These are phyloP conservation scores for Pangasius sanitwongsei DNA, from an alignment of 2,797 vertebrate genomes.

Conservation along the genomic window DNA sequence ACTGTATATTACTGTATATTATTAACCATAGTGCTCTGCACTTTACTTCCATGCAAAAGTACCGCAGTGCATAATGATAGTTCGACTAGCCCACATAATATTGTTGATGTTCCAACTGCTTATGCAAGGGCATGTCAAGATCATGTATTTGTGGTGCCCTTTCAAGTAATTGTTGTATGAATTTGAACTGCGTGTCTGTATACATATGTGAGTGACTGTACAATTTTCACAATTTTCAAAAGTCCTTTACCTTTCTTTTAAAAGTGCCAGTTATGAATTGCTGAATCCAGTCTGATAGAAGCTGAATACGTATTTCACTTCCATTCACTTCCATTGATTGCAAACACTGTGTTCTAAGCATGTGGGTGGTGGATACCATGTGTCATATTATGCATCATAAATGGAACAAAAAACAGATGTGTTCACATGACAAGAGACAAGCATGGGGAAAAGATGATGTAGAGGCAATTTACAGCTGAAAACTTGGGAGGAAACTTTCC, in stretches of 20 bases:
- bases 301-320: slow-evolving; percentile 43
- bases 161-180: not conserved
- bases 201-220: not conserved
- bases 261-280: not conserved
- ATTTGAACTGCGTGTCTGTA: not conserved
- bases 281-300: slow-evolving; percentile 22
- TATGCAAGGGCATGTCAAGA: not conserved
- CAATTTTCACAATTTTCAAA: no score
- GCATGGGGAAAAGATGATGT: slow-evolving; percentile 44
- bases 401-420: slow-evolving; percentile 46
- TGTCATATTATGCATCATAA: slow-evolving; percentile 31
- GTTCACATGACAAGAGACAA: slow-evolving; percentile 54
- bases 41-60: not conserved
- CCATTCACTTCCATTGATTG: slow-evolving; percentile 43
- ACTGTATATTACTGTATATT: not conserved
- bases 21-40: not conserved
- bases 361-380: slow-evolving; percentile 53
- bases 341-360: slow-evolving; percentile 37
- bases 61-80: not conserved
- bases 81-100: not conserved
- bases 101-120: not conserved
- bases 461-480: slow-evolving; percentile 53
- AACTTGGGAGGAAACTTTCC: slow-evolving; percentile 56
- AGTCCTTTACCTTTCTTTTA: not conserved
- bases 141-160: not conserved